These are phyloP conservation scores for Potamilus streckersoni DNA, from an alignment of 1,140 invertebrate species.

Conservation along the genomic window DNA sequence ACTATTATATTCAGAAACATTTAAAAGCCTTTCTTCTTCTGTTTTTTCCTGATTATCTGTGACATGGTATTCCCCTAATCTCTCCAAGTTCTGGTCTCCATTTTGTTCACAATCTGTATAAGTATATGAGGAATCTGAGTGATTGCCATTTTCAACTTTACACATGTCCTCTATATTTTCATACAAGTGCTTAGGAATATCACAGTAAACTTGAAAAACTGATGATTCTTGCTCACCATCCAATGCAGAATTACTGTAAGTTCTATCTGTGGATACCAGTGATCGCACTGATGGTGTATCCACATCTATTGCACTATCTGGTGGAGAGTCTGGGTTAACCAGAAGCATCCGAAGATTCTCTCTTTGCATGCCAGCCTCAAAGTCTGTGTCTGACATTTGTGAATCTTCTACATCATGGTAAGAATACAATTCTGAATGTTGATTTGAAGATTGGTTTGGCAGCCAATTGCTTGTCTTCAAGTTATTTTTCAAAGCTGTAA, in stretches of 20 bases:
- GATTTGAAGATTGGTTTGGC: conserved; percentile 19
- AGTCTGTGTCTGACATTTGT: conserved; percentile 15
- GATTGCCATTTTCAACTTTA: no score
- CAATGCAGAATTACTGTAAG: neutral
- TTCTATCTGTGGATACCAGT: conserved; percentile 5
- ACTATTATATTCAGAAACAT: no score
- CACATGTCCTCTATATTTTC: no score
- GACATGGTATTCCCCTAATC: no score
- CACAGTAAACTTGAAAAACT: no score
- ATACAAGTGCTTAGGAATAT: no score
- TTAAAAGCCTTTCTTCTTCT: no score
- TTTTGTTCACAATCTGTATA: no score
- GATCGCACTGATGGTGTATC: conserved; percentile 10
- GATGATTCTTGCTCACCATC: no score
- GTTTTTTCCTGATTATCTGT: no score
- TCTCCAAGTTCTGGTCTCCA: no score
- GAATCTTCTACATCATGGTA: conserved; percentile 3
- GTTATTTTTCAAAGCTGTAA: conserved; percentile 14
- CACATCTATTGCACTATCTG: conserved; percentile 20
- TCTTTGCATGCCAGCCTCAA: conserved; percentile 10
- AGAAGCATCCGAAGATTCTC: conserved; percentile 9
- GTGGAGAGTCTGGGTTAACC: conserved; percentile 10
- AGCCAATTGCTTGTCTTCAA: neutral
- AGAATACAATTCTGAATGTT: neutral
- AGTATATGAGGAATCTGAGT: no score